Conservation (phyloP, 2,888 invertebrate species). For the Scaptomyza tumidula region DNA sequence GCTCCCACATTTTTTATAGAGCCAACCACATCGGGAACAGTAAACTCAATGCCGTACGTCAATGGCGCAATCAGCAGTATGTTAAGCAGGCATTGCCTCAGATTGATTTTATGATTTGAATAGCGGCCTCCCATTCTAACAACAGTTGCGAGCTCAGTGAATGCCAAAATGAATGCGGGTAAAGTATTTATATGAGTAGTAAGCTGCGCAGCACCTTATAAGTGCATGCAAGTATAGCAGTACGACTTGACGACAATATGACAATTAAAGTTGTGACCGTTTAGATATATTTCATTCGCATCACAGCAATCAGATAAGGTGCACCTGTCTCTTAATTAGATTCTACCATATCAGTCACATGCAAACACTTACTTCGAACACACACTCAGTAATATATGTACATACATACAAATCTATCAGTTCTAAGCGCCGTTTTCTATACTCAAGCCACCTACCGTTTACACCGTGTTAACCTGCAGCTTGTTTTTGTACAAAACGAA, state of each 20-base stretch:
- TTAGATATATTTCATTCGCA: conserved; percentile 48
- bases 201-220: conserved; percentile 11
- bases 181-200: conserved; percentile 58
- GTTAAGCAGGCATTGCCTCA: background rate
- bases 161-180: conserved; percentile 49
- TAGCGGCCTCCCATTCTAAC: conserved; percentile 37
- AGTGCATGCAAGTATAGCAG: background rate
- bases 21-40: conserved; percentile 62
- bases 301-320: conserved; percentile 71
- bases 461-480: too few relatives aligned
- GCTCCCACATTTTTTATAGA: conserved; percentile 63
- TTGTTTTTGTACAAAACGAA: too few relatives aligned
- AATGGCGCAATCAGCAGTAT: conserved; percentile 28
- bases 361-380: too few relatives aligned
- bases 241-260: background rate
- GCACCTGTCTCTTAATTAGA: conserved; percentile 71
- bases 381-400: too few relatives aligned
- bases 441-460: too few relatives aligned
- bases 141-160: conserved; percentile 52
- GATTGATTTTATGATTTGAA: conserved; percentile 4
- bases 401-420: too few relatives aligned
- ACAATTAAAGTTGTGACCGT: conserved; percentile 45
- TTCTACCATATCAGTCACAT: conserved; percentile 39
- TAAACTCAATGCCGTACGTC: conserved; percentile 47
- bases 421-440: too few relatives aligned